Evolutionary conservation across 2,797 vertebrate genomes (phyloP).

Genomic region (Acipenser transmontanus): DNA sequence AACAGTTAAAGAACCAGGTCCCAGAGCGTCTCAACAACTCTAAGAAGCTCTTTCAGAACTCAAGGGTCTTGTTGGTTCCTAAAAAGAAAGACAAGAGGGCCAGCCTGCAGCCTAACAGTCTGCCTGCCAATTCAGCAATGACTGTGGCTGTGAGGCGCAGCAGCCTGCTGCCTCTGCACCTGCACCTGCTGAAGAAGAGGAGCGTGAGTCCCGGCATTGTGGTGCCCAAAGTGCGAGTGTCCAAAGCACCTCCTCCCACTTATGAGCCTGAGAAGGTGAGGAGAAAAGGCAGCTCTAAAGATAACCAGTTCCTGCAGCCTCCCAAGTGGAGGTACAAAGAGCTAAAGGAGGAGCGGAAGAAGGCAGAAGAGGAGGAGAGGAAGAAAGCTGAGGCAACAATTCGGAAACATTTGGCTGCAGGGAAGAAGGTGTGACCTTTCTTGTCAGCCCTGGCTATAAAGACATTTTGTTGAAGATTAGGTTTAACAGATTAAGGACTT

Average conservation of each 20-base stretch:
- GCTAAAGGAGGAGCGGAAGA: constrained; percentile 80
- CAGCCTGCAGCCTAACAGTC: constrained; percentile 55
- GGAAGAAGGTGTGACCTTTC: constrained; percentile 49
- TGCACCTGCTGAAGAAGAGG: constrained; percentile 61
- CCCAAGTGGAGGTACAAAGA: constrained; percentile 96
- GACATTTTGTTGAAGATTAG: constrained; percentile 1
- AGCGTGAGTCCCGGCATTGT: constrained; percentile 78
- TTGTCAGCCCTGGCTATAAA: constrained; percentile 14
- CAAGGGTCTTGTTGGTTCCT: constrained; percentile 49
- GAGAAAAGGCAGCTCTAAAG: constrained; percentile 61
- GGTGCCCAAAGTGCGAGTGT: constrained; percentile 79
- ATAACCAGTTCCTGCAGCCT: constrained; percentile 72
- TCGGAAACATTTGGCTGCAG: constrained; percentile 46
- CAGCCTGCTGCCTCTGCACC: constrained; percentile 75
- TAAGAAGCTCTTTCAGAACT: constrained; percentile 67
- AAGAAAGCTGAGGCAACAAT: constrained; percentile 60
- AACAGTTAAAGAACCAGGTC: constrained; percentile 48
- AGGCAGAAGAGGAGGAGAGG: constrained; percentile 78
- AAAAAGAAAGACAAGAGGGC: constrained; percentile 56
- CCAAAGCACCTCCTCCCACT: constrained; percentile 74
- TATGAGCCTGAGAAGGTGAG: constrained; percentile 68
- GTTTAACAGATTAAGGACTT: not conserved
- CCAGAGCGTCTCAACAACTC: constrained; percentile 47
- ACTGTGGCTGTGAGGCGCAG: constrained; percentile 55
- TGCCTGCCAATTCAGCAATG: constrained; percentile 26